These are phyloP conservation scores for Cheilosia scutellata DNA, from an alignment of 2,888 invertebrate genomes.

Conservation along the genomic window DNA sequence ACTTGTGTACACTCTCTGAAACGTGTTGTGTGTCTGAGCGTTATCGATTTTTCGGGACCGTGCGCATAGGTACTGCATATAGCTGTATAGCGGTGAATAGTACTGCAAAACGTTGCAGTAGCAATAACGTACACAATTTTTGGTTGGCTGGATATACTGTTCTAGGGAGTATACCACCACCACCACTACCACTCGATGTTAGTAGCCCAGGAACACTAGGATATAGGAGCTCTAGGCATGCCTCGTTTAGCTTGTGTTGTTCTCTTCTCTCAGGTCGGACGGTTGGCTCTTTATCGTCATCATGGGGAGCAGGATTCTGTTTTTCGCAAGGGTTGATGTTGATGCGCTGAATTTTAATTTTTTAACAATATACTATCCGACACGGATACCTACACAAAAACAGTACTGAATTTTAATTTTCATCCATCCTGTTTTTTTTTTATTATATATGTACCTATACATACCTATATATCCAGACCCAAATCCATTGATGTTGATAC, in stretches of 20 bases:
- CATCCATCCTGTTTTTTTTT: slow-evolving; percentile 18
- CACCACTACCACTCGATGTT: slow-evolving; percentile 19
- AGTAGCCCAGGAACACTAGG: slow-evolving; percentile 12
- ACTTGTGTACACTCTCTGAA: slow-evolving; percentile 17
- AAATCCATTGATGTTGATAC: slow-evolving; percentile 61
- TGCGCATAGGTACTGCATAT: slow-evolving; percentile 19
- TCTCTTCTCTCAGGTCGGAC: slow-evolving; percentile 34
- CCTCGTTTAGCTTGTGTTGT: slow-evolving; percentile 54
- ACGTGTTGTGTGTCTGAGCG: slow-evolving; percentile 54
- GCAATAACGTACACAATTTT: slow-evolving; percentile 72
- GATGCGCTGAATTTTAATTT: slow-evolving; percentile 47
- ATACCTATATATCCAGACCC: not conserved
- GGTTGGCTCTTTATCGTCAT: slow-evolving; percentile 20
- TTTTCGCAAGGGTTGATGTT: slow-evolving; percentile 1
- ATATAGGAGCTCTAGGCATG: slow-evolving; percentile 49
- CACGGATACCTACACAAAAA: not conserved
- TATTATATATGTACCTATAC: not conserved
- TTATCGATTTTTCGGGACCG: slow-evolving; percentile 67
- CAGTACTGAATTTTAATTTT: slow-evolving; percentile 37
- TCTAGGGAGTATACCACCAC: slow-evolving; percentile 17
- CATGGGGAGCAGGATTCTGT: slow-evolving; percentile 18
- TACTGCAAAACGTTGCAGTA: slow-evolving; percentile 72
- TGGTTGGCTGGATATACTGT: slow-evolving; percentile 64
- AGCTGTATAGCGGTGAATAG: slow-evolving; percentile 51
- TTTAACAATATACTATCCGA: slow-evolving; percentile 9